A percentile compares a stretch with the other conserved stretches of the same genome.
phyloP scores from a whole-genome alignment of 2,888 invertebrate species.

The Drosophila nigritarsus region DNA sequence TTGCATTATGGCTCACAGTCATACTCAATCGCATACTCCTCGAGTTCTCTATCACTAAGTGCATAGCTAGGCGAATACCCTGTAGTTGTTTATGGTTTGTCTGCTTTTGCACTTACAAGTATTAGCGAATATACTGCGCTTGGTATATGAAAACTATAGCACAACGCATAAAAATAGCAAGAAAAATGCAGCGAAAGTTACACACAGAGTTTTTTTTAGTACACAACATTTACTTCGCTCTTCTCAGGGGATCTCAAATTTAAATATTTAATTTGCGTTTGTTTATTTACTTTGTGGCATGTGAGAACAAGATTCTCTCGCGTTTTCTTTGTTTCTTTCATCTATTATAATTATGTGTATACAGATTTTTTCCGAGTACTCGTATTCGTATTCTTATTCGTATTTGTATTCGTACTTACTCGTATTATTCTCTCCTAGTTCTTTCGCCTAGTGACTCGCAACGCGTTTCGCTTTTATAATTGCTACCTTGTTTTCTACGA shows the following conservation, averaged over 20 bases:
- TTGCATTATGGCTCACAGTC: constrained; percentile 48
- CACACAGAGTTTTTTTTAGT: constrained; percentile 13
- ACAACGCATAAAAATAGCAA: constrained; percentile 48
- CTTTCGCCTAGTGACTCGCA: constrained; percentile 30
- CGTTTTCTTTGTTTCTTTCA: not conserved
- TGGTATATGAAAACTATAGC: constrained; percentile 6
- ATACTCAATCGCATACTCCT: constrained; percentile 28
- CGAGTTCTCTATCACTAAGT: constrained; percentile 20
- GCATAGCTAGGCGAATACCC: constrained; percentile 9
- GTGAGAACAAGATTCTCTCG: constrained; percentile 39
- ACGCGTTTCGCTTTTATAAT: constrained; percentile 68
- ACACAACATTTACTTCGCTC: constrained; percentile 16
- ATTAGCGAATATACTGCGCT: not conserved
- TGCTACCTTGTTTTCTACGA: constrained; percentile 77
- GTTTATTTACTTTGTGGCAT: constrained; percentile 52
- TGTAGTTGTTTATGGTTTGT: not conserved
- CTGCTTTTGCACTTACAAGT: not conserved
- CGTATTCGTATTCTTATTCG: constrained; percentile 5
- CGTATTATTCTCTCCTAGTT: constrained; percentile 20
- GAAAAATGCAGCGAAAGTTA: constrained; percentile 43
- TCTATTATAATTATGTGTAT: constrained; percentile 7
- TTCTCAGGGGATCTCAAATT: constrained; percentile 21
- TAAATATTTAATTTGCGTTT: constrained; percentile 41
- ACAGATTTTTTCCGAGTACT: constrained; percentile 17
- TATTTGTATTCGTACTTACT: constrained; percentile 6